A percentile compares a stretch with the other conserved stretches of the same genome.
These are phyloP conservation scores for Lucilia sericata DNA, from an alignment of 1,140 invertebrate species.

Conservation along the genomic window DNA sequence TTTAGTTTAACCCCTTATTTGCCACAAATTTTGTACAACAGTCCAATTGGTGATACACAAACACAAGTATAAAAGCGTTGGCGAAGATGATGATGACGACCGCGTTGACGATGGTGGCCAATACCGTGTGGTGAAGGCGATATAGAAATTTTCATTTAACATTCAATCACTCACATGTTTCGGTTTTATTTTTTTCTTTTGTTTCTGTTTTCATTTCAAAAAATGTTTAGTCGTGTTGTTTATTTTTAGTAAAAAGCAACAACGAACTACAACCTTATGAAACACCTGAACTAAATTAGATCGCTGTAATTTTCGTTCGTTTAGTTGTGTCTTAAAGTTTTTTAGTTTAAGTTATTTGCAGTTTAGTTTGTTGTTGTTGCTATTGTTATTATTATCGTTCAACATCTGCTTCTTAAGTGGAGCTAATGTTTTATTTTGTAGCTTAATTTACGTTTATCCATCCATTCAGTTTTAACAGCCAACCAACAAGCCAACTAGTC, in stretches of 20 bases:
- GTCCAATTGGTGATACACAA: neutral
- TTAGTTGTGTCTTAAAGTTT: too few species aligned
- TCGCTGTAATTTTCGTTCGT: constrained; percentile 39
- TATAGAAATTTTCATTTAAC: neutral
- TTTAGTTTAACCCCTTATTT: constrained; percentile 32
- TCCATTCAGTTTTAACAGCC: neutral
- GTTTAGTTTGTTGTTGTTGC: constrained; percentile 1
- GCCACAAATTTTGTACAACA: too few species aligned
- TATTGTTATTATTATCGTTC: constrained; percentile 9
- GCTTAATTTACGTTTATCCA: constrained; percentile 41
- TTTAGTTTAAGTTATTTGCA: neutral
- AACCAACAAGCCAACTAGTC: neutral
- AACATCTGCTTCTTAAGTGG: constrained; percentile 43
- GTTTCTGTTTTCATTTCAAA: neutral
- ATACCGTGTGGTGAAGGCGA: constrained; percentile 25
- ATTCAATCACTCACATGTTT: constrained; percentile 34
- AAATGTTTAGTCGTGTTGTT: neutral
- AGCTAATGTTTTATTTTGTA: constrained; percentile 40
- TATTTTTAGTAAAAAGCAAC: constrained; percentile 21
- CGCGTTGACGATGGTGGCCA: constrained; percentile 5
- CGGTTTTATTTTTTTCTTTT: too few species aligned
- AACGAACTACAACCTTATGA: neutral
- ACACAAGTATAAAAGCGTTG: neutral
- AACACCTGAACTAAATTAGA: constrained; percentile 43
- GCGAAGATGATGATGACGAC: neutral